Conservation (phyloP, 1,140 invertebrate species). For the Bombus sibiricus region DNA sequence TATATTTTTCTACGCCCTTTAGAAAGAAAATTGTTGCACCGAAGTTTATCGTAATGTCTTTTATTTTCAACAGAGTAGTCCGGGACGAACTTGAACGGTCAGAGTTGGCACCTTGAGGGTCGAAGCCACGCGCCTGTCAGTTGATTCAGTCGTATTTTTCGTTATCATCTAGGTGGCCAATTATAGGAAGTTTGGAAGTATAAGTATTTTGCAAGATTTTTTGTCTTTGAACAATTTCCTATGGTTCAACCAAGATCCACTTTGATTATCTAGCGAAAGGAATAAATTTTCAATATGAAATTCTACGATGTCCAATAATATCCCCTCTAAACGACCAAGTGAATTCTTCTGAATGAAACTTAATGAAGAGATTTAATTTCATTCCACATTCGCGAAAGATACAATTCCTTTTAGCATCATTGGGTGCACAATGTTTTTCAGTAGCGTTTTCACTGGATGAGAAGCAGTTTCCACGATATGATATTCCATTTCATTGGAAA, state of each 20-base stretch:
- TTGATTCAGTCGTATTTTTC: too few relatives aligned
- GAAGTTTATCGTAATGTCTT: too few relatives aligned
- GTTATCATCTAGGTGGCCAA: too few relatives aligned
- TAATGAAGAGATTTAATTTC: background rate
- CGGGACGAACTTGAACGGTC: too few relatives aligned
- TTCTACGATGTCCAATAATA: background rate
- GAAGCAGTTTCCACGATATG: conserved; percentile 10
- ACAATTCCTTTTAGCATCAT: background rate
- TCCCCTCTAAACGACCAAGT: background rate
- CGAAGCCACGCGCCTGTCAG: too few relatives aligned
- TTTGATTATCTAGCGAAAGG: too few relatives aligned
- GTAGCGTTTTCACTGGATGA: background rate
- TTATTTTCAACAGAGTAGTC: too few relatives aligned
- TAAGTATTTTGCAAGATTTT: background rate
- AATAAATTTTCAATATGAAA: background rate
- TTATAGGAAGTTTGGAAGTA: too few relatives aligned
- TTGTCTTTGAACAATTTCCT: background rate
- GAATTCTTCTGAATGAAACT: background rate
- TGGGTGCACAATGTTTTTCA: background rate
- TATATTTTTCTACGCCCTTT: too few relatives aligned
- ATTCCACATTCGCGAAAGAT: too few relatives aligned
- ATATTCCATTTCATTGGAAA: background rate
- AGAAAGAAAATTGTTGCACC: too few relatives aligned
- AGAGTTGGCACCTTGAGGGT: too few relatives aligned
- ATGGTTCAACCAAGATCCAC: background rate